Conservation (phyloP, 2,888 invertebrate genomes). For the Allolobophora icterica region DNA sequence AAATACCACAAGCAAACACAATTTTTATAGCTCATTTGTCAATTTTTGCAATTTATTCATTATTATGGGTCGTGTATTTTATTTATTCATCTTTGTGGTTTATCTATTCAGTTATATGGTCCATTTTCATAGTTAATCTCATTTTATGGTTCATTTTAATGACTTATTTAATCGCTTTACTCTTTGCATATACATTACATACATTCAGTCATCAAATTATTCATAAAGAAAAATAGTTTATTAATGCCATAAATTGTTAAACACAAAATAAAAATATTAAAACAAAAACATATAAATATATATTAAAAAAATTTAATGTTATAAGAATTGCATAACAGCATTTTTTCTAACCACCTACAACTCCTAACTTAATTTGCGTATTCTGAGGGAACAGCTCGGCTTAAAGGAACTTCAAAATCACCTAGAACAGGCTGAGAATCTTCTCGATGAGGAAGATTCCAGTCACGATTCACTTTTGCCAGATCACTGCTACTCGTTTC, state of each 20-base stretch:
- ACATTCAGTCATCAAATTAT: background rate
- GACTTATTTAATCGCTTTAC: background rate
- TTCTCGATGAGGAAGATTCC: background rate
- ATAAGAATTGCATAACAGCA: too few relatives aligned
- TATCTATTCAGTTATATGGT: background rate
- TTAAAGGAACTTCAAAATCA: background rate
- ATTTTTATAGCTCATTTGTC: background rate
- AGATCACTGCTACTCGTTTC: constrained; percentile 14
- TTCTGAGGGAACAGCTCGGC: too few relatives aligned
- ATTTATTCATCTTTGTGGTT: background rate
- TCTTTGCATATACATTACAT: background rate
- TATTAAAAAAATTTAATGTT: too few relatives aligned
- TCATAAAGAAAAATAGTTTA: background rate
- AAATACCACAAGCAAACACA: background rate
- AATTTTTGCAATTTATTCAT: background rate
- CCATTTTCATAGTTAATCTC: background rate
- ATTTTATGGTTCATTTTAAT: background rate
- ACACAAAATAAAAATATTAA: too few relatives aligned
- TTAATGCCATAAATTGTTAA: too few relatives aligned
- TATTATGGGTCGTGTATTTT: background rate
- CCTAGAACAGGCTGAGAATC: constrained; percentile 32
- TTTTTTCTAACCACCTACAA: too few relatives aligned
- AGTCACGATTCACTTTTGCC: background rate
- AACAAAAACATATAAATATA: too few relatives aligned
- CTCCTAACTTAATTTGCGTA: too few relatives aligned